Evolutionary conservation across 1,140 invertebrate species (phyloP).

Genomic region (Pseudobourletiella spinata): DNA sequence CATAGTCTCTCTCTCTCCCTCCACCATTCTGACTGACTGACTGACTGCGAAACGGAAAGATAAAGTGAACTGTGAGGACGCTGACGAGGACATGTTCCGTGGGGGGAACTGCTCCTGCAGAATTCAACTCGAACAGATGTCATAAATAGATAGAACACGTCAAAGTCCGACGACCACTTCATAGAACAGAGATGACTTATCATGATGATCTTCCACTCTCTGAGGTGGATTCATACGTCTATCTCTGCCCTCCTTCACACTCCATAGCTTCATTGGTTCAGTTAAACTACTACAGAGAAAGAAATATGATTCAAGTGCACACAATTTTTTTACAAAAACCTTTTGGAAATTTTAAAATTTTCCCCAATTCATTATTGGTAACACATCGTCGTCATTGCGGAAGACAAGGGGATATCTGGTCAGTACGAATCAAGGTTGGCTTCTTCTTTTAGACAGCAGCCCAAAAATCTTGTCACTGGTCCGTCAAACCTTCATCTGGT

Average conservation of each 20-base stretch:
- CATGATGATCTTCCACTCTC: background rate
- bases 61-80: background rate
- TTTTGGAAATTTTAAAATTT: too few relatives aligned
- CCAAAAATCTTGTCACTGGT: too few relatives aligned
- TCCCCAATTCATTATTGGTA: background rate
- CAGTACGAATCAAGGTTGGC: too few relatives aligned
- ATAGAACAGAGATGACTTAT: slow-evolving; percentile 9
- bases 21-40: too few relatives aligned
- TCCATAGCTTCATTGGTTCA: background rate
- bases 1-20: too few relatives aligned
- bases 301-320: too few relatives aligned
- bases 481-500: too few relatives aligned
- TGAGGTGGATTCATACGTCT: background rate
- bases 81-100: background rate
- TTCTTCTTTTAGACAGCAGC: too few relatives aligned
- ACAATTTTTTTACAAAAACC: too few relatives aligned
- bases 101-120: background rate
- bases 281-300: background rate
- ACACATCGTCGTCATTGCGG: background rate
- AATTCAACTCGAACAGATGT: slow-evolving; percentile 16
- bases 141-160: slow-evolving; percentile 31
- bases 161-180: slow-evolving; percentile 10
- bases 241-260: background rate
- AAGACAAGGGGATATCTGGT: too few relatives aligned
- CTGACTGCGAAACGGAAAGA: too few relatives aligned